A percentile compares a stretch with the other conserved stretches of the same genome.
These are phyloP conservation scores for Galleria mellonella DNA, from an alignment of 1,140 invertebrate genomes.

Conservation along the genomic window DNA sequence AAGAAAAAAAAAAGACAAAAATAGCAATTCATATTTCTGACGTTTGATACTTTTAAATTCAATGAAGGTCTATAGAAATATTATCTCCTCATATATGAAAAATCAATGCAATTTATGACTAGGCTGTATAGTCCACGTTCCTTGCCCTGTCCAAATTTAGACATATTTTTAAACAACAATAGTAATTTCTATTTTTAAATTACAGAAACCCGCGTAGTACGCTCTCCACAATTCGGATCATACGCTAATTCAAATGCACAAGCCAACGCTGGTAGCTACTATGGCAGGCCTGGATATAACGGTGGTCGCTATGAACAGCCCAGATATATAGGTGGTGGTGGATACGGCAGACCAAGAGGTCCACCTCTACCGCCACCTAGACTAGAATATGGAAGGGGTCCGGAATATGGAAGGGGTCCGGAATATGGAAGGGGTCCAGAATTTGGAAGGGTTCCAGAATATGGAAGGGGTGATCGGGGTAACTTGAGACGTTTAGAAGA, in stretches of 20 bases:
- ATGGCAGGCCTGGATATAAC: conserved; percentile 10
- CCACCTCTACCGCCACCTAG: neutral
- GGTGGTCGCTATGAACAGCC: neutral
- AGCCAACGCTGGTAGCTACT: conserved; percentile 14
- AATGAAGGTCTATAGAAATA: too few relatives aligned
- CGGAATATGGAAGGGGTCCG: conserved; percentile 6
- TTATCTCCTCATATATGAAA: too few relatives aligned
- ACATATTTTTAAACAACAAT: too few relatives aligned
- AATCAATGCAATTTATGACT: too few relatives aligned
- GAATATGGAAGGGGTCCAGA: conserved; percentile 5
- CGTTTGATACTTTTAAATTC: too few relatives aligned
- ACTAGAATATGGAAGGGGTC: conserved; percentile 7
- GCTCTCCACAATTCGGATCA: conserved; percentile 20
- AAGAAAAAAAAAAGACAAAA: too few relatives aligned
- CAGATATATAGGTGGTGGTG: neutral
- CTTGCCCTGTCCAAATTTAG: too few relatives aligned
- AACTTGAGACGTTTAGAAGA: conserved; percentile 9
- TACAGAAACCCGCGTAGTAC: conserved; percentile 14
- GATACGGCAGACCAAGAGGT: conserved; percentile 4
- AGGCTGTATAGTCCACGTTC: too few relatives aligned
- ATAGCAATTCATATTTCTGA: too few relatives aligned
- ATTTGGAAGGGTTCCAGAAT: conserved; percentile 5
- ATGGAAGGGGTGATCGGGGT: too few relatives aligned
- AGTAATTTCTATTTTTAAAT: neutral
- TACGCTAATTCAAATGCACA: conserved; percentile 22